phyloP scores from a whole-genome alignment of 2,113 vertebrate genomes.

The Alligator mississippiensis region DNA sequence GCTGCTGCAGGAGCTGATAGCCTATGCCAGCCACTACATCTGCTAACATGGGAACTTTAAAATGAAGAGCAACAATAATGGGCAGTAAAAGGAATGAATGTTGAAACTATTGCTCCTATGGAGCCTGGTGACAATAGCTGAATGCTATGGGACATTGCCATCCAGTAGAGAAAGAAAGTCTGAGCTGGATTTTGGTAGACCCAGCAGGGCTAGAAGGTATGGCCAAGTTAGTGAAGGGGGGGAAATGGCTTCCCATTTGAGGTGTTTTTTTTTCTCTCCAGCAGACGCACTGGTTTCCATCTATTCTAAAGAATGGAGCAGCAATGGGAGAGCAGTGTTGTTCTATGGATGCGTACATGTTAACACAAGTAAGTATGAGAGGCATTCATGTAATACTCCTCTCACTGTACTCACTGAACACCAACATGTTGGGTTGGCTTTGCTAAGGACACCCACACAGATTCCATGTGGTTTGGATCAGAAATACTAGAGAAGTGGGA shows the following conservation, averaged over 20 bases:
- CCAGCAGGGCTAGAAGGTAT: background rate
- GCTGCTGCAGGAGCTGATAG: background rate
- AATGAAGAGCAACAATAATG: background rate
- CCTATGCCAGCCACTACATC: background rate
- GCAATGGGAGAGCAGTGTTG: background rate
- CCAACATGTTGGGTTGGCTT: background rate
- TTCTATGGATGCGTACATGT: fast-evolving
- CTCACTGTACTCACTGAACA: background rate
- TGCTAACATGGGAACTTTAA: background rate
- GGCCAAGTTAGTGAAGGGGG: background rate
- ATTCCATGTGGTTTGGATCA: background rate
- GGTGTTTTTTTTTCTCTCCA: background rate
- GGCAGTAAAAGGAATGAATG: fast-evolving
- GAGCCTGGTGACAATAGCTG: background rate
- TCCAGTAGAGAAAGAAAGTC: background rate
- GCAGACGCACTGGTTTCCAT: no score
- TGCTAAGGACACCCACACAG: background rate
- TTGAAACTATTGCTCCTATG: background rate
- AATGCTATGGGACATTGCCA: background rate
- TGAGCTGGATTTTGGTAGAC: background rate
- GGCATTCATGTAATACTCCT: background rate
- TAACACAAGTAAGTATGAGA: background rate
- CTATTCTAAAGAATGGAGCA: background rate
- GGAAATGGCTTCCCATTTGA: fast-evolving
- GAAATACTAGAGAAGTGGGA: background rate